Evolutionary conservation across 2,113 vertebrate species (phyloP).

Genomic region (Semnopithecus entellus): DNA sequence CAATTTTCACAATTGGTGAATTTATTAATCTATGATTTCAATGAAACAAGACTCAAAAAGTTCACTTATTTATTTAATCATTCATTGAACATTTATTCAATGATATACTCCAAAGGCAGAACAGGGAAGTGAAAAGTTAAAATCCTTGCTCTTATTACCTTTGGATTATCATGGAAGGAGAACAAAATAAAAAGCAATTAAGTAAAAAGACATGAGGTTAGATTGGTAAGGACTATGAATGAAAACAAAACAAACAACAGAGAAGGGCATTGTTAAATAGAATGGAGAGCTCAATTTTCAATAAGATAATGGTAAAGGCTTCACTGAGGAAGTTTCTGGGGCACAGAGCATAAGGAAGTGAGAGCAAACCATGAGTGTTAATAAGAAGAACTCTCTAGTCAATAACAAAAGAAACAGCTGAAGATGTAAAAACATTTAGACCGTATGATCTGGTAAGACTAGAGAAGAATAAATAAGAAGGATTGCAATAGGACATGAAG

Average conservation of each 20-base stretch:
- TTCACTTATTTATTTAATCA: background rate
- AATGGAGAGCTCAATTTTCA: background rate
- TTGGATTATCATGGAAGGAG: background rate
- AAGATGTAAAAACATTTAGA: too few species aligned
- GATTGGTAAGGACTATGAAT: background rate
- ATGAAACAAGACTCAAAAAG: background rate
- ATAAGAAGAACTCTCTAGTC: background rate
- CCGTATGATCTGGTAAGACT: too few species aligned
- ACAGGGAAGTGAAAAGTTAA: background rate
- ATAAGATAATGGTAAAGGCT: background rate
- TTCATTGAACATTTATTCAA: background rate
- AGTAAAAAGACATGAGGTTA: background rate
- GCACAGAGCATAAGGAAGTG: background rate
- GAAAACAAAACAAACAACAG: background rate
- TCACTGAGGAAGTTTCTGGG: background rate
- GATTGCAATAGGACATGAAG: too few species aligned
- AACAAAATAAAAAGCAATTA: background rate
- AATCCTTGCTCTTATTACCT: background rate
- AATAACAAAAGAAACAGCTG: background rate
- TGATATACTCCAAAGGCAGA: background rate
- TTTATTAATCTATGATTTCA: background rate
- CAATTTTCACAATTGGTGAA: background rate
- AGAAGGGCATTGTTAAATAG: background rate
- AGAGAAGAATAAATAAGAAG: background rate
- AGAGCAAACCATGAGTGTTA: background rate